phyloP scores from a whole-genome alignment of 2,888 invertebrate genomes.

The Netelia inedita region DNA sequence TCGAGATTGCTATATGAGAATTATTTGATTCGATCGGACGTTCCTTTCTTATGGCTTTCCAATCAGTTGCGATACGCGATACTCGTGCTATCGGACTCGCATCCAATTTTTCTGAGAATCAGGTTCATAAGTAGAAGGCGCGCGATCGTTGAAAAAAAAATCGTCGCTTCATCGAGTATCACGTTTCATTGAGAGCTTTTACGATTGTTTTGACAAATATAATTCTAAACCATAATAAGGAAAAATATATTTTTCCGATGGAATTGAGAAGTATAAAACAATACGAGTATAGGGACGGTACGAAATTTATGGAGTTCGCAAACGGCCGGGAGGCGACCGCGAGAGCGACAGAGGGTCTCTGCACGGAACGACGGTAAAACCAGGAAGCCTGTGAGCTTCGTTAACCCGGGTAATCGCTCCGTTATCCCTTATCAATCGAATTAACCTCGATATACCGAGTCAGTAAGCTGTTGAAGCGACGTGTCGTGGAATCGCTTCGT shows the following conservation, averaged over 20 bases:
- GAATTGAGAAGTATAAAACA: slow-evolving; percentile 11
- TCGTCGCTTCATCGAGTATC: background rate
- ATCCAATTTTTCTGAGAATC: background rate
- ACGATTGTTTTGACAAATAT: too few species aligned
- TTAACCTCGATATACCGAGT: slow-evolving; percentile 71
- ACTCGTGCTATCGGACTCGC: background rate
- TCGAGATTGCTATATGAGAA: background rate
- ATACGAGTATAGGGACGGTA: slow-evolving; percentile 6
- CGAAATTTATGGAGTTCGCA: slow-evolving; percentile 15
- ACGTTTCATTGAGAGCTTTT: background rate
- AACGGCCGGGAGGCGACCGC: slow-evolving; percentile 56
- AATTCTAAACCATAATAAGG: background rate
- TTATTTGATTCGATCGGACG: background rate
- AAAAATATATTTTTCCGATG: background rate
- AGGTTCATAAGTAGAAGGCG: background rate
- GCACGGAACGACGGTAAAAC: slow-evolving; percentile 67
- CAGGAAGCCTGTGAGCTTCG: slow-evolving; percentile 71
- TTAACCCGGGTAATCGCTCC: slow-evolving; percentile 72
- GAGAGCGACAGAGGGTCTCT: slow-evolving; percentile 29
- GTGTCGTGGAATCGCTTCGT: slow-evolving; percentile 28
- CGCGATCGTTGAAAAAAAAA: background rate
- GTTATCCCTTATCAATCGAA: slow-evolving; percentile 78
- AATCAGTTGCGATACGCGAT: background rate
- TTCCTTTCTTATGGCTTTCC: background rate
- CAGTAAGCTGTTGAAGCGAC: slow-evolving; percentile 40